Evolutionary conservation across 2,113 vertebrate genomes (phyloP).

Genomic region (Corythoichthys haematopterus): DNA sequence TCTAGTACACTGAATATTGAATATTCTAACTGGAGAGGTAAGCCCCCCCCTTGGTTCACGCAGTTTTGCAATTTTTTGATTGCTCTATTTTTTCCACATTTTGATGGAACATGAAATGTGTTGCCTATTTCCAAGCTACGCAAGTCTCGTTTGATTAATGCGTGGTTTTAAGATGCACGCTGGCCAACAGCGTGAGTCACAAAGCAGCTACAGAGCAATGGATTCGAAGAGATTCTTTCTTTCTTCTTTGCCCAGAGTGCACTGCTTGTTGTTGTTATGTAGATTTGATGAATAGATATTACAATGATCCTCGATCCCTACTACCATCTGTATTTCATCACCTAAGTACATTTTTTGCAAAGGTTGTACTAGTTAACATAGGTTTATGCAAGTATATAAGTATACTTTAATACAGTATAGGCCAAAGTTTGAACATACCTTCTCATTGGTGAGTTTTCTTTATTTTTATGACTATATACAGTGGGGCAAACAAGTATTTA

Average conservation of each 20-base stretch:
- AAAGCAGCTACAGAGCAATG: not conserved
- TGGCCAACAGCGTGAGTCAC: constrained; percentile 3
- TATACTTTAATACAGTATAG: too few relatives aligned
- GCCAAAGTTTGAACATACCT: too few relatives aligned
- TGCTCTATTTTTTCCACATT: not conserved
- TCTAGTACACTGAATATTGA: not conserved
- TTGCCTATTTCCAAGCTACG: not conserved
- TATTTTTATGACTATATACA: too few relatives aligned
- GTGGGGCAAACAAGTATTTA: too few relatives aligned
- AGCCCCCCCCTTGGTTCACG: not conserved
- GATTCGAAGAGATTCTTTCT: not conserved
- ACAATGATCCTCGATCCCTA: not conserved
- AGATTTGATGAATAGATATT: not conserved
- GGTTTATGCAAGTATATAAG: too few relatives aligned
- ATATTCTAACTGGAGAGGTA: not conserved
- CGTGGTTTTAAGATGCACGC: not conserved
- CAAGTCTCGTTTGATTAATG: not conserved
- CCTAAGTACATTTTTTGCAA: too few relatives aligned
- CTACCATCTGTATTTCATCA: not conserved
- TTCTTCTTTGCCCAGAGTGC: not conserved
- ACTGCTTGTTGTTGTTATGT: not conserved
- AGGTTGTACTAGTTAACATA: too few relatives aligned
- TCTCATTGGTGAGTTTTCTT: too few relatives aligned
- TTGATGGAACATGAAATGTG: not conserved
- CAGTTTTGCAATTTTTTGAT: not conserved